A percentile compares a stretch with the other conserved stretches of the same genome.
Conservation (phyloP, 35 echinoderm and acorn worm genomes). For the Nesometra sesokonis region DNA sequence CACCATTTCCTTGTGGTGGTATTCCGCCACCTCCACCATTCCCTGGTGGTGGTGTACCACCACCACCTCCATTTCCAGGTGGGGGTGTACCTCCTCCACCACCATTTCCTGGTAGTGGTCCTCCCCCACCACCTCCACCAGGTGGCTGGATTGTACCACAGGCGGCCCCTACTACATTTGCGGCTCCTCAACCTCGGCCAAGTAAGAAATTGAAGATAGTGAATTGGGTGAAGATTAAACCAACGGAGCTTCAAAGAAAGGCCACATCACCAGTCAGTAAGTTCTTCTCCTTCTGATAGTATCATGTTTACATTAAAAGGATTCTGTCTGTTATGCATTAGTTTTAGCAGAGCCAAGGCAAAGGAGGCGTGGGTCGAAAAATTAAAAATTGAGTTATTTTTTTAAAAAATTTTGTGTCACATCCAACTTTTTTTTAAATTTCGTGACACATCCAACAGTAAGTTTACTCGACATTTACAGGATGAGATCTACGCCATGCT, state of each 20-base stretch:
- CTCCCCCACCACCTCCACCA: slow-evolving; percentile 33
- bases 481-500: too few species aligned
- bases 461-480: too few species aligned
- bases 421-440: too few species aligned
- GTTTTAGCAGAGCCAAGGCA: too few species aligned
- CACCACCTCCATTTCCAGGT: slow-evolving; percentile 45
- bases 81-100: slow-evolving; percentile 19
- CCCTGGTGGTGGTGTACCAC: slow-evolving; percentile 22
- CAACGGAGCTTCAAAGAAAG: slow-evolving; percentile 13
- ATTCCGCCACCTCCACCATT: slow-evolving; percentile 41
- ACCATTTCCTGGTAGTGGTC: slow-evolving; percentile 19
- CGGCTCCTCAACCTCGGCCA: slow-evolving; percentile 49
- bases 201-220: slow-evolving; percentile 57
- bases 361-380: too few species aligned
- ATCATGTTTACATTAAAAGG: too few species aligned
- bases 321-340: too few species aligned
- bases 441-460: too few species aligned
- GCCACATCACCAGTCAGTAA: neutral
- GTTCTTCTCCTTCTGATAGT: too few species aligned
- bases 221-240: slow-evolving; percentile 89
- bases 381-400: too few species aligned
- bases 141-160: slow-evolving; percentile 13
- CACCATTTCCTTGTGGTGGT: neutral
- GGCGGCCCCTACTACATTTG: slow-evolving; percentile 11
- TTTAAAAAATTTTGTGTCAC: too few species aligned